Base-by-base conservation (phyloP, 2,113 vertebrate genomes). In the Clupea harengus region DNA sequence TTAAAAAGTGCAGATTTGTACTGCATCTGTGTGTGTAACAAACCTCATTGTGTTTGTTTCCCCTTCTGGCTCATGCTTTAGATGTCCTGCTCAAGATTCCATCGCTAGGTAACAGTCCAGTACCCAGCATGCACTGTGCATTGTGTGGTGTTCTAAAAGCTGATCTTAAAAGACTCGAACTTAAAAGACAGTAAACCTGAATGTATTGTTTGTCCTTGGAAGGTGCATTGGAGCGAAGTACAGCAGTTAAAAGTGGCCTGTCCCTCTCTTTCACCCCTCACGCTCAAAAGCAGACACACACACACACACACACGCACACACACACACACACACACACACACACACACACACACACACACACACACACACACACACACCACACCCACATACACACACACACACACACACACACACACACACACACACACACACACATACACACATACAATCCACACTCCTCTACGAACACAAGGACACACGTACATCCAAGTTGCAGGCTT, bases 351-450 rank as follows among this genome's bases (percentile, higher is more conserved):
- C 46, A 7, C 57, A 54, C 45, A 22, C 57, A 80, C 45, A n/a
- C 82, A 50, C 83, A 20, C 85, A 54, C 85, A 82, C 72, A 75
- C 72, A 78, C 84, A 54, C 86, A 81, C 45, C 46, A 84, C 46
- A 44, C 86, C 20, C 57, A 81, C 82, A 81, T 39, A 39, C 39
- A 39, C 39, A 39, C 39, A 39, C 39, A 39, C 2, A 39, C 39
- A 39, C 39, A 39, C 39, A 39, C 39, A 39, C 39, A 39, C 39
- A 39, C 39, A 39, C 39, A 39, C 39, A 39, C 2, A 39, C 39
- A 39, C 39, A 39, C 39, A 39, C 39, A 39, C 39, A 39, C 39
- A 60, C 18, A 22, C 17, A 17, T 17, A 60, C 2, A n/a, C 3
- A 60, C 54, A 60, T 17, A 60, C 54, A 60, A 11, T 6, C 13